Evolutionary conservation across 1,140 invertebrate genomes (phyloP), one percentile per base, ranked within the genome.

Genomic region (Leptopilina boulardi): DNA sequence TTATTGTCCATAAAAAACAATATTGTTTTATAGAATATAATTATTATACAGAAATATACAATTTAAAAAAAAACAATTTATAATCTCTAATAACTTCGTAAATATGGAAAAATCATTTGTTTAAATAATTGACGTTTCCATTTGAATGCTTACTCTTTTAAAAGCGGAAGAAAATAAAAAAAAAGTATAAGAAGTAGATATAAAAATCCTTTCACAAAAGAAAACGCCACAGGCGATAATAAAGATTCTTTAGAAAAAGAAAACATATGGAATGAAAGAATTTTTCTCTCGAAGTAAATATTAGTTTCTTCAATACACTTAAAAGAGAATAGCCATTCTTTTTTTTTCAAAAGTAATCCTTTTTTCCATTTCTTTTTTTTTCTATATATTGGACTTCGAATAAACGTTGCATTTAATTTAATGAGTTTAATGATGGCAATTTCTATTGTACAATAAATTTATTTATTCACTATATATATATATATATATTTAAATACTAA

Each of bases 221-320:
- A 8, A 51, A 3, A 51, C 15, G 47, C 42, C 42, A 47, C 42
- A 15, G 42, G 42, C 42, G 11, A 47, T 47, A 51, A 51, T 51
- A 51, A 51, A 51, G n/a, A 51, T n/a, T 51, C 47, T 51, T 51
- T 18, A 51, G 47, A 18, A 18, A 18, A 18, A 44, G 3, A 15
- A 11, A 8, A 51, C 47, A 51, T 51, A 51, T 38, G 34, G n/a
- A n/a, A 3, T 51, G 47, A 51, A 18, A n/a, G 47, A 51, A 51
- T 51, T 51, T 38, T n/a, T 51, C 47, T n/a, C n/a, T 51, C n/a
- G 13, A 51, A 51, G 47, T 51, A 51, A 51, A 51, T 51, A 51
- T 51, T 51, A 51, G 47, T 51, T 51, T 51, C 47, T 51, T 15
- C n/a, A 1, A 42, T 11, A 5, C 34, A 38, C 34, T 18, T 51